Evolutionary conservation across 2,888 invertebrate genomes (phyloP).

Genomic region (Tupiocoris notatus): DNA sequence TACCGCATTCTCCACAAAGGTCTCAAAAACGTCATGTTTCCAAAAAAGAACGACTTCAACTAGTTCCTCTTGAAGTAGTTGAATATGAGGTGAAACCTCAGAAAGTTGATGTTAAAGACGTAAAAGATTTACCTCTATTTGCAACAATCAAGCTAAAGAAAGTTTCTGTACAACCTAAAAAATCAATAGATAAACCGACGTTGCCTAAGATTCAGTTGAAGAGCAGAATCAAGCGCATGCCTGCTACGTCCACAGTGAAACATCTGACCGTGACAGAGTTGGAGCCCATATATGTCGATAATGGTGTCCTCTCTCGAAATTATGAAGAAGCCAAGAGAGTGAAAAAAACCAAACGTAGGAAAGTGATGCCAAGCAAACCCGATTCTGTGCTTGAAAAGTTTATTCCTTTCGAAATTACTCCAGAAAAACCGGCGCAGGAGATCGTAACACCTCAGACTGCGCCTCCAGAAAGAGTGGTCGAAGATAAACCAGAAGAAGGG

Average conservation of each 20-base stretch:
- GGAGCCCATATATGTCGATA: conserved; percentile 50
- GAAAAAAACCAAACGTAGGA: conserved; percentile 50
- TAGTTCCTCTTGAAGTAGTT: conserved; percentile 48
- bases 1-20: conserved; percentile 47
- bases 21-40: conserved; percentile 37
- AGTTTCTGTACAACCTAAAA: conserved; percentile 56
- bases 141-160: conserved; percentile 59
- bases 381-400: conserved; percentile 49
- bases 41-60: neutral
- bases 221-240: conserved; percentile 65
- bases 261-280: conserved; percentile 53
- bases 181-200: conserved; percentile 54
- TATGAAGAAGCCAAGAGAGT: conserved; percentile 51
- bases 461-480: conserved; percentile 53
- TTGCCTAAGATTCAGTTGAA: conserved; percentile 69
- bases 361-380: conserved; percentile 49
- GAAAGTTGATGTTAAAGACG: conserved; percentile 44
- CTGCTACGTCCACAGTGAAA: conserved; percentile 55
- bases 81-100: conserved; percentile 55
- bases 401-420: conserved; percentile 47
- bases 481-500: conserved; percentile 51
- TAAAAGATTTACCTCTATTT: conserved; percentile 61
- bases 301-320: conserved; percentile 52
- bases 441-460: conserved; percentile 54
- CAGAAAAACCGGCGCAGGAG: conserved; percentile 51